Base-by-base conservation (phyloP, 2,113 vertebrate genomes). In the Tiliqua scincoides region DNA sequence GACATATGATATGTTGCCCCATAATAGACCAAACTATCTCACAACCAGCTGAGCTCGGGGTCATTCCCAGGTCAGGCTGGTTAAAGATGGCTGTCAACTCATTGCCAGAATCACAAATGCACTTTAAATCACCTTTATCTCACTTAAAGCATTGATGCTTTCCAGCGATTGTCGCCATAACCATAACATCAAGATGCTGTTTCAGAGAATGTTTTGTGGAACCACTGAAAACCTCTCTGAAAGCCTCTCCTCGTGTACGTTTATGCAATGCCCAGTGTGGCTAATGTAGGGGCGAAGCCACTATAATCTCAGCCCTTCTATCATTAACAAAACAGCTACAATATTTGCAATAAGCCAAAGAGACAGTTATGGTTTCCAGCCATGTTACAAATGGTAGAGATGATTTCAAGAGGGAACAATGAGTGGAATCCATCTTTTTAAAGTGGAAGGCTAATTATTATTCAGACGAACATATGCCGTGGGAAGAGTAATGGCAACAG, bases 51-150 rank as follows among this genome's bases (percentile, higher is more conserved):
- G 96, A 95, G 95, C 93, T 91, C 89, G 88, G 96, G 96, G 97
- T 97, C 96, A 96, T 95, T 87, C 95, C 93, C 79, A 94, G 97
- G 97, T 97, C 97, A 96, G 57, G 62, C 93, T 96, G 96, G 94
- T 93, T 96, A 96, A 95, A 97, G 97, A 97, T 93, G 95, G 94
- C 95, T 97, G 97, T 96, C 96, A 96, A 88, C 96, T 96, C 91
- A 89, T 83, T 89, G 89, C 91, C 93, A 91, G 93, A 93, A 82
- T 91, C 91, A 93, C 90, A 93, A 88, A 79, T 87, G 18, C 88
- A 75, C 94, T 96, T 96, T 96, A 93, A 94, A 94, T 93, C 95
- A 93, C 92, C 93, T 96, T 96, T 95, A 96, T 96, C 94, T 97
- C 91, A 91, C 89, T 94, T 92, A 85, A 81, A 86, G 80, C 80